Conservation (phyloP, 2,888 invertebrate genomes). For the Acrobasis consociella region DNA sequence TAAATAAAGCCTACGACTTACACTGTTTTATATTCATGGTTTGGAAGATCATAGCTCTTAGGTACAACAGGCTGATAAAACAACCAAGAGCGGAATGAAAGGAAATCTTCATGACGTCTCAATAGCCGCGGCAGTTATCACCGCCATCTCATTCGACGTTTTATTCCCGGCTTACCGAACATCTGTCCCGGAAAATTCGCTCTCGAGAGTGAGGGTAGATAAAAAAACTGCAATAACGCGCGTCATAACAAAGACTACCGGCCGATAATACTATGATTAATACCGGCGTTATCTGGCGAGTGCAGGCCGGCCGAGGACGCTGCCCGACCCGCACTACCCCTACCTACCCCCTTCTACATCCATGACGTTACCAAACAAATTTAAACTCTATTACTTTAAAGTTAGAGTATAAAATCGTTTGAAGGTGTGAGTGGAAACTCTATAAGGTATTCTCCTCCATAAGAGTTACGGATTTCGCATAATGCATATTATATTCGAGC, state of each 20-base stretch:
- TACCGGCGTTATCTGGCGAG: slow-evolving; percentile 80
- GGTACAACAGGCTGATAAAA: neutral
- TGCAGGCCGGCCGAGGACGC: slow-evolving; percentile 69
- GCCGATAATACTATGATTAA: slow-evolving; percentile 82
- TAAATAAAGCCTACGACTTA: too few species aligned
- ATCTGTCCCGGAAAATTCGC: slow-evolving; percentile 82
- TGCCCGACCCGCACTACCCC: slow-evolving; percentile 38
- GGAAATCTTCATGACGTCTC: slow-evolving; percentile 47
- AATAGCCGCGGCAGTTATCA: slow-evolving; percentile 31
- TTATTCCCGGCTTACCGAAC: slow-evolving; percentile 68
- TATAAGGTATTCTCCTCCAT: slow-evolving; percentile 73
- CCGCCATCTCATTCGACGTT: slow-evolving; percentile 53
- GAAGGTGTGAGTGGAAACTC: slow-evolving; percentile 31
- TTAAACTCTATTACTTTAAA: neutral
- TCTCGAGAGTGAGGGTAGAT: slow-evolving; percentile 77
- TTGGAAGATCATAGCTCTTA: neutral
- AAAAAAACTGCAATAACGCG: slow-evolving; percentile 81
- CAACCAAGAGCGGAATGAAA: slow-evolving; percentile 15
- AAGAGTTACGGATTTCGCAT: slow-evolving; percentile 83
- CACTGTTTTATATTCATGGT: neutral
- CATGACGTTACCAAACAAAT: neutral
- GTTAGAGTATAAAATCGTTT: neutral
- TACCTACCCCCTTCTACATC: slow-evolving; percentile 21
- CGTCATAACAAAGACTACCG: slow-evolving; percentile 81
- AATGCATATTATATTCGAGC: slow-evolving; percentile 80